These are phyloP conservation scores for Bubo scandiacus DNA, from an alignment of 2,113 vertebrate genomes.

Conservation along the genomic window DNA sequence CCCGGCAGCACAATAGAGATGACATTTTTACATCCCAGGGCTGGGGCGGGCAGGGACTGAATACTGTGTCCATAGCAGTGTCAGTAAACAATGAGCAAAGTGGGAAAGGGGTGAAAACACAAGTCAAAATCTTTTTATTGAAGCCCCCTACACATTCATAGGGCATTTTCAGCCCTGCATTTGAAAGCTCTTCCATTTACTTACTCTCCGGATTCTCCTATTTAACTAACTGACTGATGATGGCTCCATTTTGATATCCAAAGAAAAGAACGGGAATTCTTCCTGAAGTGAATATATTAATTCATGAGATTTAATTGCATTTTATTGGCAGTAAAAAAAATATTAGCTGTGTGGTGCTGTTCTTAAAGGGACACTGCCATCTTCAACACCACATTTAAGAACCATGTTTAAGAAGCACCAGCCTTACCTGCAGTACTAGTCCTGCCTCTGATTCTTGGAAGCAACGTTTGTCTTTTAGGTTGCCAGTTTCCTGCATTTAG, in stretches of 20 bases:
- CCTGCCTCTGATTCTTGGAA: not conserved
- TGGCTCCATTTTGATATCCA: conserved; percentile 82
- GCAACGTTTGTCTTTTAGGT: not conserved
- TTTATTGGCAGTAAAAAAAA: conserved; percentile 30
- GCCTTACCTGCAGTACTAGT: not conserved
- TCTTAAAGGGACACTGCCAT: not conserved
- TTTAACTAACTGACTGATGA: conserved; percentile 82
- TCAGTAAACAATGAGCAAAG: conserved; percentile 75
- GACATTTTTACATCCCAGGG: conserved; percentile 85
- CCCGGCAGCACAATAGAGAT: conserved; percentile 78
- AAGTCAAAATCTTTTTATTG: conserved; percentile 76
- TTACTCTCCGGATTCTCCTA: conserved; percentile 72
- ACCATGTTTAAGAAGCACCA: not conserved
- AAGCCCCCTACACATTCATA: conserved; percentile 66
- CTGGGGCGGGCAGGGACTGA: conserved; percentile 69
- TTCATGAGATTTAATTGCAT: not conserved
- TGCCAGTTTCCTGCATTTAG: not conserved
- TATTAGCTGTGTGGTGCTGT: not conserved
- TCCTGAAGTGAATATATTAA: conserved; percentile 64
- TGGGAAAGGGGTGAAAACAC: conserved; percentile 76
- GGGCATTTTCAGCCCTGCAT: conserved; percentile 72
- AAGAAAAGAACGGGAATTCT: conserved; percentile 65
- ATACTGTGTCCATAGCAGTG: conserved; percentile 66
- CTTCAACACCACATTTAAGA: not conserved
- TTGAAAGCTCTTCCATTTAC: conserved; percentile 80